phyloP scores from a whole-genome alignment of 2,888 invertebrate species.

The Netelia melanura region DNA sequence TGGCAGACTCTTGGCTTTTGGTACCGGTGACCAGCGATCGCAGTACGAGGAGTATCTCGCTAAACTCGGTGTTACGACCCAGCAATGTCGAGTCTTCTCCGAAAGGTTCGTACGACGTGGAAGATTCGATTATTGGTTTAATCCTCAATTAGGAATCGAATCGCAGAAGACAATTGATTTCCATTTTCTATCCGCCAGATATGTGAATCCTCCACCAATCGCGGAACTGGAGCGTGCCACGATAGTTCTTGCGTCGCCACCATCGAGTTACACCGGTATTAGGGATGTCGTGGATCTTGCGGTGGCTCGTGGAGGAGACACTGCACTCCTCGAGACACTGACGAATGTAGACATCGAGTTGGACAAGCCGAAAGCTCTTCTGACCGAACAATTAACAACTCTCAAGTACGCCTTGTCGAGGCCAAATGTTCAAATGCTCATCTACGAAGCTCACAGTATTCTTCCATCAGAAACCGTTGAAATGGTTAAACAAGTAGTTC shows the following conservation, averaged over 20 bases:
- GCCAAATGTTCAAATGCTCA: conserved; percentile 92
- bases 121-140: conserved; percentile 7
- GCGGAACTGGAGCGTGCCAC: conserved; percentile 87
- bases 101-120: conserved; percentile 75
- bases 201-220: conserved; percentile 77
- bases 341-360: conserved; percentile 73
- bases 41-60: conserved; percentile 90
- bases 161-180: not conserved
- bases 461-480: conserved; percentile 91
- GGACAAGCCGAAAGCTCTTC: conserved; percentile 84
- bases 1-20: conserved; percentile 88
- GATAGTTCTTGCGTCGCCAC: conserved; percentile 90
- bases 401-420: conserved; percentile 91
- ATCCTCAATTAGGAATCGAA: too few species aligned
- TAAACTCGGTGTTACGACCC: conserved; percentile 87
- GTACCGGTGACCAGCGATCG: conserved; percentile 85
- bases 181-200: conserved; percentile 68
- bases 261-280: conserved; percentile 93
- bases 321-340: conserved; percentile 90
- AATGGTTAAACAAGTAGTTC: conserved; percentile 89
- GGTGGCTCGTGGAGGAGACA: conserved; percentile 89
- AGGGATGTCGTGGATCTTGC: conserved; percentile 92
- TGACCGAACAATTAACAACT: conserved; percentile 91
- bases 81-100: conserved; percentile 79
- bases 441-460: conserved; percentile 94